Base-by-base conservation (phyloP, 2,113 vertebrate species). In the Scatophagus argus region DNA sequence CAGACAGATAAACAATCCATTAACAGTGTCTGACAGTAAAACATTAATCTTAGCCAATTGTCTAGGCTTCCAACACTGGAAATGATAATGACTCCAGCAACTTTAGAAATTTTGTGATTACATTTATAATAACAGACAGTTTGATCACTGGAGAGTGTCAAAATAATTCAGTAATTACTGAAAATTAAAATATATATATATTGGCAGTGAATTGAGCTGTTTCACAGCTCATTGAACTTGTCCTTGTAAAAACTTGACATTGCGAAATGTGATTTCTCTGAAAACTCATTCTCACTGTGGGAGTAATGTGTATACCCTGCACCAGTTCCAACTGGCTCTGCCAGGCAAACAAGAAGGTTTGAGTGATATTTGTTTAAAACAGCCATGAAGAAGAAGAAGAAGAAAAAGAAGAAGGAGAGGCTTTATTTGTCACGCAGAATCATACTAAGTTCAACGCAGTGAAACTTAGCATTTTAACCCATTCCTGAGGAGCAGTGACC, bases 191-290 rank as follows among this genome's bases (percentile, higher is more conserved):
- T 29, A 21, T 49, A 46, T 76, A 46, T 54, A 75, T 11, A 49
- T 11, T 81, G 59, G 59, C 29, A 63, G 29, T 51, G 31, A 21
- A 63, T 70, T 67, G 49, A 72, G 21, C 8, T 13, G 55, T 14
- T n/a, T 77, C 59, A 71, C 55, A 44, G 41, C 32, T 68, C 61
- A 74, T 23, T 62, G 36, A 77, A 54, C 60, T 23, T 19, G 55
- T 78, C 85, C 80, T 77, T 75, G 52, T 55, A 62, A 60, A 68
- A 62, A 52, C 5, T 51, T 74, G 66, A 82, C 69, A 44, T 62
- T 71, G 51, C 55, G 47, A 72, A 82, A 80, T 61, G 49, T 13
- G 32, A 85, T 82, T 76, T 79, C 69, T 83, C 41, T 63, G 72
- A 83, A 72, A 88, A 69, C 2, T 54, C 36, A 63, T 71, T 72